phyloP scores from a whole-genome alignment of 2,113 vertebrate species.

The Indicator indicator region DNA sequence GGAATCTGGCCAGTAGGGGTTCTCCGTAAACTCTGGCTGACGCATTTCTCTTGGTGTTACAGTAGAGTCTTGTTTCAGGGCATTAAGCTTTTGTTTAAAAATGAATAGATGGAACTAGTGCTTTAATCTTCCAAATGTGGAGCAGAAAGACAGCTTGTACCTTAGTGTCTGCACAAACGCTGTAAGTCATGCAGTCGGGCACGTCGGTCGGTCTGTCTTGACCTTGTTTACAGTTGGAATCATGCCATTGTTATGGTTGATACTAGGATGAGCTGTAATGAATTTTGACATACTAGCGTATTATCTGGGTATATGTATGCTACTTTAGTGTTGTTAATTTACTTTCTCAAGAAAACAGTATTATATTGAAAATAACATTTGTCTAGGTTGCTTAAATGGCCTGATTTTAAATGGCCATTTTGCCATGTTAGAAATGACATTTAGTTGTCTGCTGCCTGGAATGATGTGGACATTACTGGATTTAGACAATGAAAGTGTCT shows the following conservation, averaged over 20 bases:
- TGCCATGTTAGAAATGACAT: not conserved
- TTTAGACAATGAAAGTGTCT: not conserved
- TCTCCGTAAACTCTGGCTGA: not conserved
- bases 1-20: constrained; percentile 55
- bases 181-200: not conserved
- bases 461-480: not conserved
- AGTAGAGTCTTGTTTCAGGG: not conserved
- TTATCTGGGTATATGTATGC: not conserved
- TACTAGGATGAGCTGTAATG: not conserved
- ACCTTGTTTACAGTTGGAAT: constrained; percentile 3
- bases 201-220: constrained; percentile 25
- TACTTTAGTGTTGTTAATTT: not conserved
- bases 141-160: not conserved
- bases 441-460: not conserved
- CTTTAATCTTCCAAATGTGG: constrained; percentile 21
- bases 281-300: not conserved
- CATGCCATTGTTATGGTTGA: not conserved
- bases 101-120: not conserved
- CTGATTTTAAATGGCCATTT: not conserved
- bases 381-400: not conserved
- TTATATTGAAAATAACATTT: not conserved
- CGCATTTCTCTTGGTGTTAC: constrained; percentile 31
- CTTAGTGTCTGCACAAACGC: not conserved
- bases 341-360: not conserved
- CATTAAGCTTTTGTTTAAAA: constrained; percentile 43